A percentile compares a stretch with the other conserved stretches of the same genome.
These are phyloP conservation scores for Pygoscelis adeliae DNA, from an alignment of 2,113 vertebrate species.

Conservation along the genomic window DNA sequence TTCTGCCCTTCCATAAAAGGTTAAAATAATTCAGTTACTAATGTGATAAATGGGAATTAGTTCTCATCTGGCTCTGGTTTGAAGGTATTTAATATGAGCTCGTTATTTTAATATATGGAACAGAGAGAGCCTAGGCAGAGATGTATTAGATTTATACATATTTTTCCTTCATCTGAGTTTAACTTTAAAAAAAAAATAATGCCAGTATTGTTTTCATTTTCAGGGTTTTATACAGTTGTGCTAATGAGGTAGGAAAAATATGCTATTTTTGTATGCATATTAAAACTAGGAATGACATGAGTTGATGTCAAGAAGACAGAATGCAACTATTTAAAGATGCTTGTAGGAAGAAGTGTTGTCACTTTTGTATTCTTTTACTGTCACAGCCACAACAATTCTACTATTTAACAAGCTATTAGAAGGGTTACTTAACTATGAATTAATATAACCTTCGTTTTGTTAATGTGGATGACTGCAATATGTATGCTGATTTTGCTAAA, in stretches of 20 bases:
- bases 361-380: neutral
- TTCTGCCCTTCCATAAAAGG: neutral
- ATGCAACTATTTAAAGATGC: neutral
- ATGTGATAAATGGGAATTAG: neutral
- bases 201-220: neutral
- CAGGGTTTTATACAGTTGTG: neutral
- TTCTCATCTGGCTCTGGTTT: neutral
- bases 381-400: neutral
- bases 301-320: neutral
- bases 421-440: neutral
- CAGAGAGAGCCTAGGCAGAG: neutral
- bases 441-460: neutral
- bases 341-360: neutral
- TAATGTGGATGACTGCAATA: neutral
- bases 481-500: neutral
- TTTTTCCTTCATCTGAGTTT: neutral
- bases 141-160: neutral
- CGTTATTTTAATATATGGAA: neutral
- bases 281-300: neutral
- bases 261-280: neutral
- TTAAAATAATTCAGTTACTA: neutral
- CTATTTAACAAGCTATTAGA: neutral
- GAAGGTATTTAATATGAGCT: neutral
- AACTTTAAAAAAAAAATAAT: neutral
- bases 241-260: neutral